Base-by-base conservation (phyloP, 2,113 vertebrate species). In the Pygoscelis antarcticus region DNA sequence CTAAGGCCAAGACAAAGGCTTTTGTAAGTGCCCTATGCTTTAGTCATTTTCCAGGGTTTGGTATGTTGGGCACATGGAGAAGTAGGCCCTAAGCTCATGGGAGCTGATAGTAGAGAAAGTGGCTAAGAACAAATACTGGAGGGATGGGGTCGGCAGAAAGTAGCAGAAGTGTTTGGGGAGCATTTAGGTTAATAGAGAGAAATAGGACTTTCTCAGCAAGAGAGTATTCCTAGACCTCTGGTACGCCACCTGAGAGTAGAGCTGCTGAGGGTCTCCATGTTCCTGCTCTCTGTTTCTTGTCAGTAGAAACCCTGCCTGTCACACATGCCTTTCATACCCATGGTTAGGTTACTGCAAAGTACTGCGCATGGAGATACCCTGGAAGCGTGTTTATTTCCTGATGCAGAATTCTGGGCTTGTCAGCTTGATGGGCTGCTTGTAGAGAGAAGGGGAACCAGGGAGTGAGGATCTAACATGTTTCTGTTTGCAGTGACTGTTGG, bases 271-370 rank as follows among this genome's bases (percentile, higher is more conserved):
- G 10, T 47, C 30, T 77, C 62, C 4, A 0, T 7, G 10, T n/a
- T 42, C 22, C 44, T 60, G 62, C 26, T 64, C 23, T 10, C 13
- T 51, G 23, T 49, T 61, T 38, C 49, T 46, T 30, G 57, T 34
- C 9, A 13, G 42, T 2, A 16, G 11, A 72, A 15, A 13, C 22
- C n/a, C 29, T 62, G 64, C 42, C 72, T 74, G 25, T 54, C 60
- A 30, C 3, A 1, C 7, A 7, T 1, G 1, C 6, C 36, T 40
- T 40, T 32, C 15, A 1, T 9, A 14, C 47, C 32, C 19, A 2
- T 2, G 7, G 47, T 18, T 29, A 36, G 40, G 32, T 38, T 27
- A 13, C 30, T n/a, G 30, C 3, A 7, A 52, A 36, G 30, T 38
- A 0, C 38, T 62, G 18, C 14, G 42, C n/a, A 1, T 6, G 51